Evolutionary conservation across 2,888 invertebrate genomes (phyloP).

Genomic region (Noctua pronuba): DNA sequence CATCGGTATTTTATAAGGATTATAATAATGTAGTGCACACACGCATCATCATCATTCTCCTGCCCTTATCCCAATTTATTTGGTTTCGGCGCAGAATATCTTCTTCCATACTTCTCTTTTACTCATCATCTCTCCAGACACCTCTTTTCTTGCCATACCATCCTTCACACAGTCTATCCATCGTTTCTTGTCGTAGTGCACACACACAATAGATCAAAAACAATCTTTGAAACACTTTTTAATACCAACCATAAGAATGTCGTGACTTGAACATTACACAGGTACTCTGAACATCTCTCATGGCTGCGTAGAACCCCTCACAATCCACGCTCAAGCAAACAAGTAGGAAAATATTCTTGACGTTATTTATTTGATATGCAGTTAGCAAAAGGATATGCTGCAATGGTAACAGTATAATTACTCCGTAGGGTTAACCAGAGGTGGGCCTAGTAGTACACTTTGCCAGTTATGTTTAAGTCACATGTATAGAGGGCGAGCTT

Average conservation of each 20-base stretch:
- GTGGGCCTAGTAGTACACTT: neutral
- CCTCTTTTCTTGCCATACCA: too few species aligned
- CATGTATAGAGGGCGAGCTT: too few species aligned
- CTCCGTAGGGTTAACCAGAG: neutral
- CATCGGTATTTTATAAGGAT: neutral
- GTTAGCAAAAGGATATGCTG: slow-evolving; percentile 3
- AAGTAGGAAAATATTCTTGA: neutral
- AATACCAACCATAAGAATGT: slow-evolving; percentile 1
- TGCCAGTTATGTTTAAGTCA: neutral
- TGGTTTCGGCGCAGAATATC: too few species aligned
- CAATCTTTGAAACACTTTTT: too few species aligned
- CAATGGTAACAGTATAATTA: neutral
- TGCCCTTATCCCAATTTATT: too few species aligned
- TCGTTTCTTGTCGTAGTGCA: neutral
- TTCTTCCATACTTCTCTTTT: neutral
- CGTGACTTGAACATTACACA: slow-evolving; percentile 2
- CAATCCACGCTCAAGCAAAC: slow-evolving; percentile 4
- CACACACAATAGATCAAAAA: neutral
- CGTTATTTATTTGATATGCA: neutral
- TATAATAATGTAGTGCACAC: too few species aligned
- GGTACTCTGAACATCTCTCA: slow-evolving; percentile 5
- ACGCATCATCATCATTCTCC: too few species aligned
- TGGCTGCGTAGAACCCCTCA: slow-evolving; percentile 4
- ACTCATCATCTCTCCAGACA: too few species aligned
- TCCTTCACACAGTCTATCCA: too few species aligned